Base-by-base conservation (phyloP, 2,888 invertebrate species). In the Magallana nippona region DNA sequence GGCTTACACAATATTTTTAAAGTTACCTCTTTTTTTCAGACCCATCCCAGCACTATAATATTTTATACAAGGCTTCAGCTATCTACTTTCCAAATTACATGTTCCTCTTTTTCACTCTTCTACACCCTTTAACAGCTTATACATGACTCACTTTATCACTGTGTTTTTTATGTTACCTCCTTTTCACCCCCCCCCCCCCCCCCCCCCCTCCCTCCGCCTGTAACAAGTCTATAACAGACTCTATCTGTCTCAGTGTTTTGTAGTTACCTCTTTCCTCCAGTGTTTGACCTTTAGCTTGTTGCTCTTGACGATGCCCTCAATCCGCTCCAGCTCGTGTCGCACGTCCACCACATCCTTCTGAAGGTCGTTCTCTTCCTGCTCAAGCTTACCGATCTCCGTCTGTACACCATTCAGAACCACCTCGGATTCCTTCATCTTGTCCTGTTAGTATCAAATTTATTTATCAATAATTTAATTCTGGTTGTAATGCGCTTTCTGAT, bases 291-390 rank as follows among this genome's bases (percentile, higher is more conserved):
- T 93, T 15, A 88, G 83, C 79, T 92, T 91, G 84, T 92, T 93
- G 79, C 94, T 94, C 84, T 94, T 94, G 82, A 94, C 90, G 55
- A 92, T 89, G 32, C 88, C 89, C 71, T 93, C 93, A 81, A 89
- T 92, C 83, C 93, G 94, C 85, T 95, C 96, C 0, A 97, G 92
- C 77, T 96, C 96, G 88, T 97, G 96, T 85, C 97, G 96, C 0
- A 97, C 95, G 90, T 97, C 97, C 0, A 98, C 95, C 78, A 97
- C 96, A 90, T 96, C 96, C 83, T 96, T 95, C 88, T 96, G 96
- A 0, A 96, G 93, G 2, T 91, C 85, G 71, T 90, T 92, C 86
- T 93, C 92, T 62, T 92, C 89, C 56, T 91, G 90, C 80, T 93
- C 93, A 58, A 93, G 82, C 80, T 90, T 87, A 2, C 88, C 87